Conservation (phyloP, 2,888 invertebrate genomes). For the Erebia ligea region DNA sequence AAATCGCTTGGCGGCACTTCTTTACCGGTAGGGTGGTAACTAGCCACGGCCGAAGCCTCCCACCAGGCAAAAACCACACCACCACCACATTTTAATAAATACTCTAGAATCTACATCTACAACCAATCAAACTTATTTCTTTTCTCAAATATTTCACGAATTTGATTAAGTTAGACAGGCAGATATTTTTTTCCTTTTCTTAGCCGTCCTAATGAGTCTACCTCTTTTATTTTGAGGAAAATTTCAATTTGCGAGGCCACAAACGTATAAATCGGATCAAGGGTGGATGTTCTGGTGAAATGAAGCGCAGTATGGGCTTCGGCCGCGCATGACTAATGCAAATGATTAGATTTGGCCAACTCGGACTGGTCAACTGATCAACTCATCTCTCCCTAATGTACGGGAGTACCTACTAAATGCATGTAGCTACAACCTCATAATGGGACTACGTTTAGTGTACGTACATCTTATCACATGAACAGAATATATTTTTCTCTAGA, state of each 20-base stretch:
- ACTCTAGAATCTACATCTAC: background rate
- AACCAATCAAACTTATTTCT: background rate
- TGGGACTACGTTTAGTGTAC: too few species aligned
- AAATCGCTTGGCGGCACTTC: too few species aligned
- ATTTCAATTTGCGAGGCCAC: conserved; percentile 48
- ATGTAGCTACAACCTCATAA: background rate
- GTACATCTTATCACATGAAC: too few species aligned
- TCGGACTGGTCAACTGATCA: conserved; percentile 72
- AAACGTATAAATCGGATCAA: conserved; percentile 57
- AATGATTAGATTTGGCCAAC: conserved; percentile 79
- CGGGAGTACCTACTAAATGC: conserved; percentile 32
- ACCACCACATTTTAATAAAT: background rate
- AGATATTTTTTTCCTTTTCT: conserved; percentile 29
- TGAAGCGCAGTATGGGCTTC: conserved; percentile 75
- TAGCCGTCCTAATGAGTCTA: conserved; percentile 33
- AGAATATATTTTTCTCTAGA: too few species aligned
- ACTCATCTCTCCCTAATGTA: conserved; percentile 55
- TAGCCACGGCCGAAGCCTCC: too few species aligned
- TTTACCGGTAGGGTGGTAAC: too few species aligned
- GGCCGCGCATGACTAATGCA: conserved; percentile 71
- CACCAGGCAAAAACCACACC: too few species aligned
- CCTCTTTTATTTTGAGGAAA: conserved; percentile 40
- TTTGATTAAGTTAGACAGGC: background rate
- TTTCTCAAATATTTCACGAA: background rate
- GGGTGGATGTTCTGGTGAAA: conserved; percentile 67